Conservation (phyloP, 2,888 invertebrate genomes). For the Caenorhabditis auriculariae region DNA sequence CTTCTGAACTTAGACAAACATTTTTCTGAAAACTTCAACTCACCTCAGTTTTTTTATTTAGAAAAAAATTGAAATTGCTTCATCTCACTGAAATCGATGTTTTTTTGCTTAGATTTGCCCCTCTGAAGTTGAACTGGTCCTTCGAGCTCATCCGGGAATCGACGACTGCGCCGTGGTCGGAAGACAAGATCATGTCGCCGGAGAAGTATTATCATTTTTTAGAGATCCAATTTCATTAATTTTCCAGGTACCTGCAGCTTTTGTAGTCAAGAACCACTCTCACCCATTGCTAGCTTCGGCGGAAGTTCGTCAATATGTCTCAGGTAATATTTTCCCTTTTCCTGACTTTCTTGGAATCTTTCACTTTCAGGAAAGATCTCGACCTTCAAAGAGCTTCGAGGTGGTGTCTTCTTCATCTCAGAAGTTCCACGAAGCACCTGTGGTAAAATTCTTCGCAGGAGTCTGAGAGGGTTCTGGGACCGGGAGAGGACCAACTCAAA, state of each 20-base stretch:
- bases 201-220: constrained; percentile 39
- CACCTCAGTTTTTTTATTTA: too few relatives aligned
- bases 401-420: constrained; percentile 59
- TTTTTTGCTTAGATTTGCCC: constrained; percentile 62
- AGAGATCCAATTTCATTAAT: neutral
- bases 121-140: constrained; percentile 53
- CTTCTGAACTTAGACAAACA: constrained; percentile 1
- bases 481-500: constrained; percentile 49
- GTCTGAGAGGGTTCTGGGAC: constrained; percentile 56
- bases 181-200: constrained; percentile 54
- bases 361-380: constrained; percentile 52
- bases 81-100: too few relatives aligned
- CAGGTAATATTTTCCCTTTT: constrained; percentile 27
- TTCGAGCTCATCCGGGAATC: constrained; percentile 55
- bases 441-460: constrained; percentile 52
- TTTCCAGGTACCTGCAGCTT: constrained; percentile 55
- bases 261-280: constrained; percentile 47
- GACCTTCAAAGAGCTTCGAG: constrained; percentile 57
- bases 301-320: constrained; percentile 54
- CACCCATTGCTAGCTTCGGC: constrained; percentile 50
- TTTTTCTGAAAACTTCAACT: too few relatives aligned
- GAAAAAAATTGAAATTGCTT: too few relatives aligned
- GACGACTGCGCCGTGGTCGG: constrained; percentile 61
- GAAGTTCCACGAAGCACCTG: constrained; percentile 58
- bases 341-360: neutral